Percentiles rank a stretch among this genome's conserved stretches.
Conservation (phyloP, 2,113 vertebrate species). For the Astatoreochromis straeleni region DNA sequence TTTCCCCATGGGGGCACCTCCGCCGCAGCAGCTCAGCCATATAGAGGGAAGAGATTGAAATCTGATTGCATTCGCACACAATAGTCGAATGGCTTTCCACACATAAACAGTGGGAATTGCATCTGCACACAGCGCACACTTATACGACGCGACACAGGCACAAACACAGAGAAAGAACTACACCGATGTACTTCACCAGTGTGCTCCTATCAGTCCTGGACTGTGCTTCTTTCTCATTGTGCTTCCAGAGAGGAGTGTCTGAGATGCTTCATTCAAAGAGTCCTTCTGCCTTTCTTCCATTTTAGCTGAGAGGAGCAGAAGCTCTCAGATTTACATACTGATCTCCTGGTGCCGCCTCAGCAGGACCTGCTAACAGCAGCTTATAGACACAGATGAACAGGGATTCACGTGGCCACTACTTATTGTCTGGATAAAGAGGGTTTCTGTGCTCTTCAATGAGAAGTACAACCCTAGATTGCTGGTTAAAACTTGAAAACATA, state of each 20-base stretch:
- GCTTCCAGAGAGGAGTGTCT: neutral
- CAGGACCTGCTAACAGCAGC: constrained; percentile 33
- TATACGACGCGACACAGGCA: neutral
- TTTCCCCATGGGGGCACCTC: constrained; percentile 38
- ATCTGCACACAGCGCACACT: neutral
- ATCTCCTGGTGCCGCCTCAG: constrained; percentile 12
- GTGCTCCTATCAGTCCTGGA: constrained; percentile 5
- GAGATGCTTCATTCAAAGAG: constrained; percentile 27
- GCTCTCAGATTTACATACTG: constrained; percentile 33
- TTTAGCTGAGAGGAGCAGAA: constrained; percentile 30
- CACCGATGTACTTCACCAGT: neutral
- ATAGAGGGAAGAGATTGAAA: constrained; percentile 45
- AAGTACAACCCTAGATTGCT: neutral
- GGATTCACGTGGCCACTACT: neutral
- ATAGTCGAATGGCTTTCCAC: constrained; percentile 11
- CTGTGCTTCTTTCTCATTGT: neutral
- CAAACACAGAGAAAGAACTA: neutral
- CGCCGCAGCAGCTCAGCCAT: constrained; percentile 35
- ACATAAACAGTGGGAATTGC: neutral
- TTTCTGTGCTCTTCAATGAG: neutral
- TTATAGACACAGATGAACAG: constrained; percentile 38
- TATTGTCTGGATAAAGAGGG: neutral
- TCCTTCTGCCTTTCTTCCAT: constrained; percentile 16
- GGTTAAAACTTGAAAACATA: neutral
- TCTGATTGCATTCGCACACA: constrained; percentile 35